Conservation (phyloP, 2,888 invertebrate species). For the Lycia hirtaria region DNA sequence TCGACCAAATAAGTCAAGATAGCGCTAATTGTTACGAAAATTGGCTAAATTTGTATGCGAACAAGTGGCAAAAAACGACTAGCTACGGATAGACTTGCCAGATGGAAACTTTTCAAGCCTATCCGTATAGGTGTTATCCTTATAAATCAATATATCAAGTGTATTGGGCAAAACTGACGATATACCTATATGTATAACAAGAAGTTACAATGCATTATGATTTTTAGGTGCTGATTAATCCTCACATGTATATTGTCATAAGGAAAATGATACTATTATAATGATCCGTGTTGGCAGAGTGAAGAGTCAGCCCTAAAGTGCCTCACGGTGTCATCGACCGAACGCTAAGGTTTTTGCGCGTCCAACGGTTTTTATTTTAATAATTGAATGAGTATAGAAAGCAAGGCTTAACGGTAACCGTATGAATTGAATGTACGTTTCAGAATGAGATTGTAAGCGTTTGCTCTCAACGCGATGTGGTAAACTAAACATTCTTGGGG, state of each 20-base stretch:
- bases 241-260: slow-evolving; percentile 27
- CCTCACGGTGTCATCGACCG: slow-evolving; percentile 81
- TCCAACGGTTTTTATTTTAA: slow-evolving; percentile 78
- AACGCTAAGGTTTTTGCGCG: slow-evolving; percentile 79
- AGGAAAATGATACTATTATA: slow-evolving; percentile 59
- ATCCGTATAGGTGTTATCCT: too few species aligned
- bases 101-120: too few species aligned
- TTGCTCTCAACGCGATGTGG: slow-evolving; percentile 30
- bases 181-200: too few species aligned
- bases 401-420: slow-evolving; percentile 64
- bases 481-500: slow-evolving; percentile 11
- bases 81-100: too few species aligned
- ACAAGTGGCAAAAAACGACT: too few species aligned
- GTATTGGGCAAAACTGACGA: too few species aligned
- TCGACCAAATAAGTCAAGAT: too few species aligned
- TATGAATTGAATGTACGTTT: slow-evolving; percentile 54
- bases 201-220: too few species aligned
- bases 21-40: too few species aligned
- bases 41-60: too few species aligned
- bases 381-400: slow-evolving; percentile 81
- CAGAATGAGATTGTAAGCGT: slow-evolving; percentile 40
- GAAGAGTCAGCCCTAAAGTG: slow-evolving; percentile 81
- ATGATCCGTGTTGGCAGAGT: slow-evolving; percentile 65
- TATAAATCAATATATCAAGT: too few species aligned
- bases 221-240: slow-evolving; percentile 27